These are phyloP conservation scores for Sminthopsis crassicaudata DNA, from an alignment of 2,113 vertebrate genomes.

Conservation along the genomic window DNA sequence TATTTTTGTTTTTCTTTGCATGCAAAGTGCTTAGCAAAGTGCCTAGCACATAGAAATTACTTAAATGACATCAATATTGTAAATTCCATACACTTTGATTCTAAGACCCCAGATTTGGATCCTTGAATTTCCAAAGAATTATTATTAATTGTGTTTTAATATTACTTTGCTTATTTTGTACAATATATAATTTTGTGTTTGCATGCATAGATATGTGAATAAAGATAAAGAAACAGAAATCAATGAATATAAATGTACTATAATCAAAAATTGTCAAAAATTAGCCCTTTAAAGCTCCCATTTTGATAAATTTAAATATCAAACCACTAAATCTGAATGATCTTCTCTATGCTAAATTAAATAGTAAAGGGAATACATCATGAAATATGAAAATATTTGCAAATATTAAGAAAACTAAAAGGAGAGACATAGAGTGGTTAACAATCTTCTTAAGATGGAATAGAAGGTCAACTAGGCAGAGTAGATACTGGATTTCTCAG, in stretches of 20 bases:
- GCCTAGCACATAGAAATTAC: background rate
- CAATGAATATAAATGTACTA: background rate
- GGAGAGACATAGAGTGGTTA: background rate
- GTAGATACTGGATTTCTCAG: background rate
- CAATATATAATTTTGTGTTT: background rate
- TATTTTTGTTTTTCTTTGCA: background rate
- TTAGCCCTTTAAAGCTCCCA: background rate
- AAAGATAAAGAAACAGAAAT: background rate
- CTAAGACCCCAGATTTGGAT: background rate
- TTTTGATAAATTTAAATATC: slow-evolving; percentile 23
- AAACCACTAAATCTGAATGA: background rate
- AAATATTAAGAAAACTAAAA: slow-evolving; percentile 28
- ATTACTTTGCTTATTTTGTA: background rate
- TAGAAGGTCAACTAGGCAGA: background rate
- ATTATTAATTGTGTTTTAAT: background rate
- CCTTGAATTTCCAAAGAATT: background rate
- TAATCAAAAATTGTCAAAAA: background rate
- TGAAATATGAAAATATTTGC: slow-evolving; percentile 5
- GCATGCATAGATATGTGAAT: background rate
- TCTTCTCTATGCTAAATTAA: slow-evolving; percentile 8
- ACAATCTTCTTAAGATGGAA: background rate
- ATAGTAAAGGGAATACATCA: background rate
- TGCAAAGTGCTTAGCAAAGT: background rate
- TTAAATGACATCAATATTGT: background rate
- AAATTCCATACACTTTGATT: background rate